Conservation (phyloP, 2,113 vertebrate species). For the Talpa occidentalis region DNA sequence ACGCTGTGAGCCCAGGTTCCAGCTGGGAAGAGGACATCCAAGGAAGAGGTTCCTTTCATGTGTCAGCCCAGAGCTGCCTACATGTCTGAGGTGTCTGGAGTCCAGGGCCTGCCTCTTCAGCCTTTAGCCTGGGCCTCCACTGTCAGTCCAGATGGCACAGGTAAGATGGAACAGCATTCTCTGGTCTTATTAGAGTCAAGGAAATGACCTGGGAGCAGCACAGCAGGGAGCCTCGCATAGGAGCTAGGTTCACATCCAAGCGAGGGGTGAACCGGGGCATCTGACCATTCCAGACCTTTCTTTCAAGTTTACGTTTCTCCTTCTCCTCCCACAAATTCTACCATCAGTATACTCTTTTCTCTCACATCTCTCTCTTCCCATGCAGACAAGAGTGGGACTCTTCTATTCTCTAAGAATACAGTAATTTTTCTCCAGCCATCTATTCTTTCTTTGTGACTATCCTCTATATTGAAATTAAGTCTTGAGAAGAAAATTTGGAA, state of each 20-base stretch:
- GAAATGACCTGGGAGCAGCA: background rate
- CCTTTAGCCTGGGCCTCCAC: background rate
- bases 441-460: background rate
- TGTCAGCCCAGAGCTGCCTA: background rate
- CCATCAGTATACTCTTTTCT: background rate
- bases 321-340: background rate
- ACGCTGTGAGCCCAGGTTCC: background rate
- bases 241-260: no score
- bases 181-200: background rate
- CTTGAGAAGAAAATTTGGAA: background rate
- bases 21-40: background rate
- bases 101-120: fast-evolving
- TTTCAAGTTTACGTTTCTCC: background rate
- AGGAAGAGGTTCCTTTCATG: background rate
- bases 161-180: background rate
- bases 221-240: background rate
- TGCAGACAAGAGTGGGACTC: background rate
- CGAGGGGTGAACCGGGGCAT: background rate
- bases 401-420: background rate
- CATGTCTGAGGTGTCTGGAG: background rate
- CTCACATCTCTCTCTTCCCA: background rate
- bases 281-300: no score
- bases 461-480: background rate
- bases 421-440: background rate
- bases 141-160: background rate